Evolutionary conservation across 1,140 invertebrate species (phyloP), one percentile per base, ranked within the genome.

Genomic region (Cydia pomonella): DNA sequence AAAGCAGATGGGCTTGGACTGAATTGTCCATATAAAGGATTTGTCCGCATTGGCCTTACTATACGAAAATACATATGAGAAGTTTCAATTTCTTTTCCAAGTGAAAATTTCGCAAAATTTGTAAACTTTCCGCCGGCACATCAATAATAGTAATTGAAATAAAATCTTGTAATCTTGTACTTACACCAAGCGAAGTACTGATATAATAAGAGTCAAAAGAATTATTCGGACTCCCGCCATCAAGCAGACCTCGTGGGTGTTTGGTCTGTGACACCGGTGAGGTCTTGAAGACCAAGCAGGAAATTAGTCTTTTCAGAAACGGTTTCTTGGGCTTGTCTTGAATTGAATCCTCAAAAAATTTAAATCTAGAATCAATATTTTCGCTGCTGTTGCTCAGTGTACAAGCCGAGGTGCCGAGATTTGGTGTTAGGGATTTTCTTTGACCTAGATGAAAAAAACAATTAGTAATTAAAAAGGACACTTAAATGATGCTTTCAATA

Each of bases 191-290:
- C 6, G 90, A 92, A 50, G 87, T 84, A 73, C 79, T 90, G 27
- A 92, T 84, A 47, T 89, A 80, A 74, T 92, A 92, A 1, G 88
- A 89, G 76, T 90, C 87, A 29, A 86, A 71, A 13, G 88, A 87
- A 72, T 76, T 87, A 29, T 85, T 84, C 3, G 77, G 27, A n/a
- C 74, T 82, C 2, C 79, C 66, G 18, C 72, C 13, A 59, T 78
- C 74, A n/a, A 33, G 75, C 9, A 53, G 77, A 3, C n/a, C 41
- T n/a, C 29, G 74, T 0, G 76, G 74, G 27, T 81, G 29, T 64
- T 85, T 87, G 0, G 81, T 63, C 12, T 82, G 73, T 2, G 87
- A 84, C 5, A 77, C 73, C 69, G 76, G 79, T 13, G 76, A 73
- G 7, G 84, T 80, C 27, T 81, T 75, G 83, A 92, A 86, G 5